Conservation (phyloP, 2,113 vertebrate species). For the Numenius arquata region DNA sequence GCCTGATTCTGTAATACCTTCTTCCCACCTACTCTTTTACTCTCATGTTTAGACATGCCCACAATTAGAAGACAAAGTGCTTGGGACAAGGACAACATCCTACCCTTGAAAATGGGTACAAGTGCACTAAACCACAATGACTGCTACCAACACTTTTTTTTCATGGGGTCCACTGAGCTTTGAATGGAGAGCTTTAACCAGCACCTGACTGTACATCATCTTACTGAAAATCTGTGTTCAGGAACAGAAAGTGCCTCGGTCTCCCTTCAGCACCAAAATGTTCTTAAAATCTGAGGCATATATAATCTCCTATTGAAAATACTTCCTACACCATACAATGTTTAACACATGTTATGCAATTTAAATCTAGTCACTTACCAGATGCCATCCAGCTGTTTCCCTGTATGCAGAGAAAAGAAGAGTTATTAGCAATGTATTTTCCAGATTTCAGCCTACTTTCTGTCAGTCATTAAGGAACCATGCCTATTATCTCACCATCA, state of each 20-base stretch:
- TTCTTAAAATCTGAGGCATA: background rate
- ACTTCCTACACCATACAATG: background rate
- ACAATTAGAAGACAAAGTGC: background rate
- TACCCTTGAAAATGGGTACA: background rate
- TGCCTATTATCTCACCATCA: background rate
- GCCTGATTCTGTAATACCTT: background rate
- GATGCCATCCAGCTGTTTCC: slow-evolving; percentile 94
- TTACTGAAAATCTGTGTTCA: background rate
- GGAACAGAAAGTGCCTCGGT: background rate
- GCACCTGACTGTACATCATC: background rate
- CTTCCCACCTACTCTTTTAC: background rate
- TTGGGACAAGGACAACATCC: background rate
- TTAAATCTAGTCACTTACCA: slow-evolving; percentile 83
- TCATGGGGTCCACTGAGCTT: background rate
- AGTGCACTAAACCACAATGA: background rate
- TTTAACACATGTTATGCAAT: background rate
- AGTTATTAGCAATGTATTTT: background rate
- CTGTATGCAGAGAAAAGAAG: slow-evolving; percentile 74
- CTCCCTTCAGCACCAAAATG: background rate
- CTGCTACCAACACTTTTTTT: background rate
- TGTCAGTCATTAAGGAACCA: background rate
- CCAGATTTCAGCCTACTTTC: background rate
- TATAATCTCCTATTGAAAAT: background rate
- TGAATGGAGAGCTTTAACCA: background rate
- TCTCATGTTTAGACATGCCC: background rate